Evolutionary conservation across 2,113 vertebrate genomes (phyloP), one percentile per base, ranked within the genome.

Genomic region (Antechinus flavipes): DNA sequence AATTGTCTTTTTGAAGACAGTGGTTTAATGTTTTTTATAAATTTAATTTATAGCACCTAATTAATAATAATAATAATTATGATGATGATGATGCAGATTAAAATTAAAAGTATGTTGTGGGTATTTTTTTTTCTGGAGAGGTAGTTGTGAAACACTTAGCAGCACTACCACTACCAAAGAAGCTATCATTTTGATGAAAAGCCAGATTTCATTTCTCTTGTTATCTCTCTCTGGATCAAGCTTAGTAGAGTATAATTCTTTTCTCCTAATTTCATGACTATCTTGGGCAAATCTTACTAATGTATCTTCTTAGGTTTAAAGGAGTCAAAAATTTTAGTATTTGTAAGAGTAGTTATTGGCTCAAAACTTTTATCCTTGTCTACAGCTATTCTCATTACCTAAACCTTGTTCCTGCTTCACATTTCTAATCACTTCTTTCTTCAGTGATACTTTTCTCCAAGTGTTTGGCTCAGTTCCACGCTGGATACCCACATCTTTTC

Each of bases 1-100:
- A 94, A 89, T 12, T 90, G 25, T 2, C 30, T 94, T 50, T 94
- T 96, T 52, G 50, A 89, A 96, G 89, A 35, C 12, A 55, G 94
- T 95, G 96, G 56, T 91, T 14, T 58, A 93, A 0, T 90, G 54
- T 42, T 89, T 35, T 91, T 94, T 93, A 76, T 91, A 26, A 97
- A 96, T 92, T 93, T 96, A 52, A 11, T 91, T 35, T 49, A 0
- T 95, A 35, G 90, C 93, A 92, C 91, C 49, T 94, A 30, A 90
- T 46, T 95, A 92, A 52, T 49, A 49, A 49, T 49, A 50, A 49
- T 50, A 50, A 50, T 50, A 50, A 50, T 50, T 50, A 9, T 50
- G 50, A 52, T 52, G 50, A 35, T 49, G 49, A 76, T 19, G 16
- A 76, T 76, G 35, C 14, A 76, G 14, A 19, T n/a, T n/a, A 35